Evolutionary conservation across 2,888 invertebrate species (phyloP).

Genomic region (Aleiodes testaceus): DNA sequence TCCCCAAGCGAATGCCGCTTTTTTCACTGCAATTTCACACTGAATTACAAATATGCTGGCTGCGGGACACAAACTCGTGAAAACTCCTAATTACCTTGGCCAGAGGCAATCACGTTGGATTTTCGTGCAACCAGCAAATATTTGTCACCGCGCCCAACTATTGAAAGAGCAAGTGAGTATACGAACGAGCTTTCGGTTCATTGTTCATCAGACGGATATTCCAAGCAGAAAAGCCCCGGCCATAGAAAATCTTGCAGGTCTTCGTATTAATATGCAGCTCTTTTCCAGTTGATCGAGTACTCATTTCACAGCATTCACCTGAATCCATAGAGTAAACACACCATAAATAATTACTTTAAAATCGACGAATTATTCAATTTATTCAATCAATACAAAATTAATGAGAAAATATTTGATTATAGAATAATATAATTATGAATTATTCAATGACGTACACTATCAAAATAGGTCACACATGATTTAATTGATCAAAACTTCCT

Average conservation of each 20-base stretch:
- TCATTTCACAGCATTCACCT: no score
- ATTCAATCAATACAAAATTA: no score
- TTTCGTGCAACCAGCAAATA: constrained; percentile 29
- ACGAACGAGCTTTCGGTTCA: constrained; percentile 13
- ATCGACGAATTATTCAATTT: no score
- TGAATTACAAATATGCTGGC: neutral
- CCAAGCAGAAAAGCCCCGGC: constrained; percentile 22
- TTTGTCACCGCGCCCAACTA: constrained; percentile 18
- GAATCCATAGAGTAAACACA: no score
- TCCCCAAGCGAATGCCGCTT: neutral
- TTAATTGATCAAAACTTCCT: constrained; percentile 22
- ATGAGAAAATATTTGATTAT: neutral
- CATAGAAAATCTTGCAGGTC: constrained; percentile 17
- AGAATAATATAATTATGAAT: constrained; percentile 1
- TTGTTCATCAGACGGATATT: constrained; percentile 24
- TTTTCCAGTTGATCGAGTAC: constrained; percentile 27
- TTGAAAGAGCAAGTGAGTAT: constrained; percentile 22
- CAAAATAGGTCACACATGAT: constrained; percentile 27
- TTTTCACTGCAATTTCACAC: neutral
- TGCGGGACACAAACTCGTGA: constrained; percentile 14
- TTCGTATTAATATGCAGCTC: constrained; percentile 41
- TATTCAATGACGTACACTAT: neutral
- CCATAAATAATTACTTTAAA: no score
- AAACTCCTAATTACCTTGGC: constrained; percentile 39
- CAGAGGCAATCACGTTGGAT: constrained; percentile 34